Percentiles rank a stretch among this genome's conserved stretches.
phyloP scores from a whole-genome alignment of 2,888 invertebrate genomes.

The Lasioglossum pauxillum region DNA sequence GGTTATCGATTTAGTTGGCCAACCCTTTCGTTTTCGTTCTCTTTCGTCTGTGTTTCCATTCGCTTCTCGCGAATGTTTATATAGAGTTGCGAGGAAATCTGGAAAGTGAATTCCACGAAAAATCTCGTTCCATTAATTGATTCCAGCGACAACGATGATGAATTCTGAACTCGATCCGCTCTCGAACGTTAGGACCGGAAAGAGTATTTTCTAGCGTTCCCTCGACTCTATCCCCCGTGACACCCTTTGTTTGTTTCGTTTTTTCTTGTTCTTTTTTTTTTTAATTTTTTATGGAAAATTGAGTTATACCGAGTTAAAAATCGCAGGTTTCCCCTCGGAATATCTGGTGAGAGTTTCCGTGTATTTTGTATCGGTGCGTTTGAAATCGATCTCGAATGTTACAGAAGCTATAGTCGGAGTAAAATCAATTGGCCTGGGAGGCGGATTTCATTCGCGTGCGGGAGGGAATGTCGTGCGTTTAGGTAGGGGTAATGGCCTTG shows the following conservation, averaged over 20 bases:
- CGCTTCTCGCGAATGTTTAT: conserved; percentile 4
- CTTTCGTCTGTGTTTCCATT: conserved; percentile 21
- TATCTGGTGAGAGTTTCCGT: conserved; percentile 59
- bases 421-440: conserved; percentile 8
- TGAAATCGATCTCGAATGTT: conserved; percentile 40
- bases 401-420: conserved; percentile 12
- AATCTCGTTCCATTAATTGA: neutral
- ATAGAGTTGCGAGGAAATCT: conserved; percentile 1
- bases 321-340: conserved; percentile 38
- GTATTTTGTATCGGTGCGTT: conserved; percentile 39
- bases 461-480: neutral
- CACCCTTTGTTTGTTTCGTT: conserved; percentile 20
- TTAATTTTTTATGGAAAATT: conserved; percentile 21
- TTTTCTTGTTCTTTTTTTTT: conserved; percentile 7
- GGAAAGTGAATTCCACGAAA: neutral
- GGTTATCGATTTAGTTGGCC: conserved; percentile 56
- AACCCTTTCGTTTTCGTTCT: conserved; percentile 24
- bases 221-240: neutral
- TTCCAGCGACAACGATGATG: neutral
- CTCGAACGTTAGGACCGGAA: neutral
- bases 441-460: neutral
- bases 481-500: neutral
- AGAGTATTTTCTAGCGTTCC: neutral
- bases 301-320: conserved; percentile 43
- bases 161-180: neutral